Conservation (phyloP, 2,888 invertebrate species). For the Sphecodes monilicornis region DNA sequence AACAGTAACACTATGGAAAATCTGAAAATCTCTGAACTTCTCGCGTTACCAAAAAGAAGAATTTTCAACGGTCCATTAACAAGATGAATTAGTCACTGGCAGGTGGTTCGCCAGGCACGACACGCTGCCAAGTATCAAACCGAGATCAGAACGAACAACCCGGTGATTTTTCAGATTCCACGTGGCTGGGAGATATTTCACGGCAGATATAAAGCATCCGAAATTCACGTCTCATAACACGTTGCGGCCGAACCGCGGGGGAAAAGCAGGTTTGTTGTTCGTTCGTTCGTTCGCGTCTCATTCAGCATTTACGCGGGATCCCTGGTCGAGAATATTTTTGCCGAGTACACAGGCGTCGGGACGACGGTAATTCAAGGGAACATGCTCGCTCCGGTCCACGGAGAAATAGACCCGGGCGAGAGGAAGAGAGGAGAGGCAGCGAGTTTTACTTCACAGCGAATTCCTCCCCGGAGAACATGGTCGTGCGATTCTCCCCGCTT, state of each 20-base stretch:
- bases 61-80: not conserved
- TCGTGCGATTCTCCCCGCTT: conserved; percentile 41
- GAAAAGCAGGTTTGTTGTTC: conserved; percentile 28
- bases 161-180: conserved; percentile 6
- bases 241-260: conserved; percentile 10
- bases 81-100: not conserved
- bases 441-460: conserved; percentile 63
- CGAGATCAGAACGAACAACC: not conserved
- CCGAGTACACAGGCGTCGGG: conserved; percentile 30
- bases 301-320: conserved; percentile 60
- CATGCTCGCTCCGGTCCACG: conserved; percentile 45
- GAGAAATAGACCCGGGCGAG: not conserved
- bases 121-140: not conserved
- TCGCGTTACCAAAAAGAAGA: not conserved
- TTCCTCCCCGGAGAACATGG: conserved; percentile 61
- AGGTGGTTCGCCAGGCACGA: not conserved
- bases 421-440: conserved; percentile 3
- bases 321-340: conserved; percentile 56
- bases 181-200: not conserved
- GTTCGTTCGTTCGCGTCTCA: conserved; percentile 43
- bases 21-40: not conserved
- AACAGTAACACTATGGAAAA: not conserved
- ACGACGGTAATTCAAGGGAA: conserved; percentile 65
- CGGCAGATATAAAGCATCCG: conserved; percentile 12
- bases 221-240: conserved; percentile 14